A percentile compares a stretch with the other conserved stretches of the same genome.
These are phyloP conservation scores for Schizopygopsis malacanthus DNA, from an alignment of 2,797 vertebrate genomes.

Conservation along the genomic window DNA sequence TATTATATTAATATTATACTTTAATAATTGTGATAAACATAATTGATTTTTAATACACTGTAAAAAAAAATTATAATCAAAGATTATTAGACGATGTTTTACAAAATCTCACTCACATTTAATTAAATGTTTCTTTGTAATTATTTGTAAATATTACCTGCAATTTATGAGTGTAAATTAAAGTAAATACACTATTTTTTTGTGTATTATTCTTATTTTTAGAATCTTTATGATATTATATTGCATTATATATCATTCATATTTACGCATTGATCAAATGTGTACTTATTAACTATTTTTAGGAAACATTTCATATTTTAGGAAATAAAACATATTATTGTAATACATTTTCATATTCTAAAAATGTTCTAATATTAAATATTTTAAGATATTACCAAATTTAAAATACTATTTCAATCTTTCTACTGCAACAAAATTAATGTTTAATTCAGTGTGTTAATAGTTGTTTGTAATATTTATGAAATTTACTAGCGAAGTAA, in stretches of 20 bases:
- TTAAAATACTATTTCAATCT: not conserved
- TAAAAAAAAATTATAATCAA: no score
- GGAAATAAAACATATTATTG: not conserved
- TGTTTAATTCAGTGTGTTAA: not conserved
- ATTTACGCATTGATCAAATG: not conserved
- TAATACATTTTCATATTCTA: not conserved
- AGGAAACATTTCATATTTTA: not conserved
- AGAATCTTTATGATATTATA: no score
- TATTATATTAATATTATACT: not conserved
- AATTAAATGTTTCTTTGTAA: no score
- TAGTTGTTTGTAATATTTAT: not conserved
- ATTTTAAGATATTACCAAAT: not conserved
- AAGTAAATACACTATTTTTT: no score
- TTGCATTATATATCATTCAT: not conserved
- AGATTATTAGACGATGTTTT: no score
- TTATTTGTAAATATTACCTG: no score
- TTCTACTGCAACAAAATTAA: not conserved
- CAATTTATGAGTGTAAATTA: not conserved
- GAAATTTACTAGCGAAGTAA: not conserved
- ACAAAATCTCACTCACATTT: no score
- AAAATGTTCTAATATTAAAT: not conserved
- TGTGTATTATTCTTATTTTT: no score
- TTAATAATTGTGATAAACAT: not conserved
- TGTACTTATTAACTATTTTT: not conserved
- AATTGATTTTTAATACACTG: not conserved